Evolutionary conservation across 2,797 vertebrate species (phyloP).

Genomic region (Sandelia bainsii): DNA sequence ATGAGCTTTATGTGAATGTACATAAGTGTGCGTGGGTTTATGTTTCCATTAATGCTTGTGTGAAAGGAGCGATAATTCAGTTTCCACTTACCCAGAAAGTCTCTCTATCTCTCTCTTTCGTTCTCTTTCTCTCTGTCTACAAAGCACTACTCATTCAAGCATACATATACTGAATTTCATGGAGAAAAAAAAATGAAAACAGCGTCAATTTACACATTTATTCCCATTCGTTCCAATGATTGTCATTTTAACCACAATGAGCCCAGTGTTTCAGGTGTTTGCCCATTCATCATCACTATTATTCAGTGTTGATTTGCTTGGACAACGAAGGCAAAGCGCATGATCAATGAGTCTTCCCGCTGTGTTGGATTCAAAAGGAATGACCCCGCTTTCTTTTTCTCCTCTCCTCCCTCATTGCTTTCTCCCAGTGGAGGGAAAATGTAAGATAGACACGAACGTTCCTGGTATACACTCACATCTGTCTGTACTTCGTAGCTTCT

Average conservation of each 20-base stretch:
- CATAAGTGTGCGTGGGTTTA: constrained; percentile 54
- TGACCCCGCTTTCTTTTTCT: constrained; percentile 80
- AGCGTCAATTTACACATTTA: constrained; percentile 61
- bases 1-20: constrained; percentile 53
- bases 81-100: constrained; percentile 56
- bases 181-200: constrained; percentile 20
- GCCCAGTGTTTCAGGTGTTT: constrained; percentile 79
- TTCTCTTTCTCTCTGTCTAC: constrained; percentile 24
- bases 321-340: constrained; percentile 69
- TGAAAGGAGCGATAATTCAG: constrained; percentile 68
- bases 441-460: constrained; percentile 82
- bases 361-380: constrained; percentile 81
- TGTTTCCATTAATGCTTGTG: constrained; percentile 60
- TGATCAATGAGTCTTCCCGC: constrained; percentile 80
- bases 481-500: constrained; percentile 75
- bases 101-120: constrained; percentile 9
- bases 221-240: constrained; percentile 67
- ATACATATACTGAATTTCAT: constrained; percentile 61
- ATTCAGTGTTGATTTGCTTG: constrained; percentile 72
- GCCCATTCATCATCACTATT: constrained; percentile 70
- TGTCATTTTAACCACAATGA: constrained; percentile 78
- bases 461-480: constrained; percentile 80
- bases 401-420: constrained; percentile 80
- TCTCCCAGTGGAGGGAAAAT: constrained; percentile 86
- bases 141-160: constrained; percentile 60